Base-by-base conservation (phyloP, 2,888 invertebrate genomes). In the Thecophora atra region DNA sequence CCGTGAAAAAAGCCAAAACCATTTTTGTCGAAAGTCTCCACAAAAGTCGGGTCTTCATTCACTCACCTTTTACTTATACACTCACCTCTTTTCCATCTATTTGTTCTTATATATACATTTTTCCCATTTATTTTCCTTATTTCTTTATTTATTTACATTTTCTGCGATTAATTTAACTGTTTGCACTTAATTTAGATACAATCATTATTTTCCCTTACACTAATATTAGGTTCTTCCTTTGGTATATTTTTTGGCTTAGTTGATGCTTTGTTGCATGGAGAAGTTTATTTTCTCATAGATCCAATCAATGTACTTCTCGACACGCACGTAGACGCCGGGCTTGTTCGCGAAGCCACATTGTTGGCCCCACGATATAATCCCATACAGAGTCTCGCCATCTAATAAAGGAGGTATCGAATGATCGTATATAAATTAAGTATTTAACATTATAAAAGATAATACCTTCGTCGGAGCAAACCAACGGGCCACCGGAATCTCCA, bases 401-500 rank as follows among this genome's bases (percentile, higher is more conserved):
- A 78, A 13, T 24, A 2, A 3, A 21, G 26, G 26, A 58, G 2
- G 24, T 28, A 70, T 17, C 30, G 3, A 63, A 24, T 28, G 28
- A 58, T 6, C 8, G 2, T 1, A 11, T 21, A 24, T 47, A n/a
- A n/a, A 17, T 8, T 24, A n/a, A 8, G 19, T 24, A 19, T 44
- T 44, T 19, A 51, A 8, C 24, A 42, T 3, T 54, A 51, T 67
- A 13, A 8, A 47, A 64, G 15, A 44, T 28, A 47, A 0, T 19
- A 91, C 91, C 90, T 76, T 89, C 87, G 77, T 89, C 87, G 74
- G 89, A 84, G 81, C 94, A 94, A 62, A 92, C 92, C 26, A 94
- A 86, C 8, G 95, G 94, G n/a, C 95, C 95, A 28, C 95, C 95
- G 51, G 93, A 93, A 83, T 95, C 95, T 1, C 95, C 95, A 81